Conservation (phyloP, 2,888 invertebrate species). For the Eristalis tenax region DNA sequence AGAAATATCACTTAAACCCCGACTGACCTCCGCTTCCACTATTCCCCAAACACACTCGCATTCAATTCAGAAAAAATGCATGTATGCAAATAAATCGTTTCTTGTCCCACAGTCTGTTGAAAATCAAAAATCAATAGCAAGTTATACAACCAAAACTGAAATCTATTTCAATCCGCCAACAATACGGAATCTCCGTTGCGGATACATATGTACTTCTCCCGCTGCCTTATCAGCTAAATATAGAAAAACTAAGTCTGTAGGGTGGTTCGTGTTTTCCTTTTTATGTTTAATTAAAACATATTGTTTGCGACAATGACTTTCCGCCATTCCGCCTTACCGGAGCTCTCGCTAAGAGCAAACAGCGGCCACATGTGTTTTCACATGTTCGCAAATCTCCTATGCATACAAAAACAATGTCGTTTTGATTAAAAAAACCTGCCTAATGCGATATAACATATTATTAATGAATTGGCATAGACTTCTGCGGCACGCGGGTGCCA, state of each 20-base stretch:
- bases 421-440: background rate
- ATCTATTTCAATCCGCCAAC: slow-evolving; percentile 12
- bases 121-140: slow-evolving; percentile 13
- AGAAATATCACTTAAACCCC: background rate
- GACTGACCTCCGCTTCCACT: background rate
- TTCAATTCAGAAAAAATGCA: background rate
- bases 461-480: background rate
- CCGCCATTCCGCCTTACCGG: background rate
- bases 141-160: background rate
- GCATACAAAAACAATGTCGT: background rate
- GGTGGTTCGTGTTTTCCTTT: background rate
- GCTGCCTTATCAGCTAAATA: slow-evolving; percentile 3
- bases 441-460: background rate
- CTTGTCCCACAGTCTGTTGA: background rate
- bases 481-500: background rate
- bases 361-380: background rate
- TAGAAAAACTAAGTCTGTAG: background rate
- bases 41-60: background rate
- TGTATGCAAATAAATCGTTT: background rate
- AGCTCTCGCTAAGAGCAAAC: background rate
- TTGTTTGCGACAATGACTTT: background rate
- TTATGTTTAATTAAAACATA: slow-evolving; percentile 8
- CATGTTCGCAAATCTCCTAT: background rate
- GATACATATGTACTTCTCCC: background rate
- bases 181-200: background rate